Evolutionary conservation across 2,797 vertebrate species (phyloP).

Genomic region (Sarcophilus harrisii): DNA sequence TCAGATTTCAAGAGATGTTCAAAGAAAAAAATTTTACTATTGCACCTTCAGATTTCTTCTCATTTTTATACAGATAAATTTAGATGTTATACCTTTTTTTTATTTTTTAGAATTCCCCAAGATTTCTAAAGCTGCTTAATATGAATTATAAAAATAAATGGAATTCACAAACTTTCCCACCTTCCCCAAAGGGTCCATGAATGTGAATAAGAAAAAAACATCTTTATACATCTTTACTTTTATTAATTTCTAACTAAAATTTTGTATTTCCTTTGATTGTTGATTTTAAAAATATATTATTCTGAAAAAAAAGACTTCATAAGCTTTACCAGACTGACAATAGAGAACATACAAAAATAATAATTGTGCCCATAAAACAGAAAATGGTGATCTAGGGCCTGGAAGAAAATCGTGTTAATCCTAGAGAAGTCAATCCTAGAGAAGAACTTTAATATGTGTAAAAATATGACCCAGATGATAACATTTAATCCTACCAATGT

Average conservation of each 20-base stretch:
- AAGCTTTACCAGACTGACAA: background rate
- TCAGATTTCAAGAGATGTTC: slow-evolving; percentile 20
- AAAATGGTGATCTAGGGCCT: background rate
- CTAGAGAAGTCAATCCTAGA: background rate
- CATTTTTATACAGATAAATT: background rate
- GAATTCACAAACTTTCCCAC: background rate
- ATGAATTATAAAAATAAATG: background rate
- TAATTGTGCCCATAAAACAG: background rate
- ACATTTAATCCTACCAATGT: background rate
- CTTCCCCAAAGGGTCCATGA: background rate
- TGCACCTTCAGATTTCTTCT: background rate
- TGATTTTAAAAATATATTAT: background rate
- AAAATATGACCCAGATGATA: slow-evolving; percentile 20
- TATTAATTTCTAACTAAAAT: background rate
- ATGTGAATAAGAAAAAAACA: background rate
- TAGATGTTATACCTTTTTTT: background rate
- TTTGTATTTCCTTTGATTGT: background rate
- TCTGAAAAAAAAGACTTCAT: background rate
- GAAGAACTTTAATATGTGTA: slow-evolving; percentile 15
- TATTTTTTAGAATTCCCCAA: background rate
- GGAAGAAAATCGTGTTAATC: slow-evolving; percentile 35
- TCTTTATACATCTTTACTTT: background rate
- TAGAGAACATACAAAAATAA: background rate
- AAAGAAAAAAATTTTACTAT: slow-evolving; percentile 18
- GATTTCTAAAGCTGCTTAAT: background rate